Percentiles rank a stretch among this genome's conserved stretches.
Evolutionary conservation across 2,888 invertebrate genomes (phyloP).

Genomic region (Diarsia rubi): DNA sequence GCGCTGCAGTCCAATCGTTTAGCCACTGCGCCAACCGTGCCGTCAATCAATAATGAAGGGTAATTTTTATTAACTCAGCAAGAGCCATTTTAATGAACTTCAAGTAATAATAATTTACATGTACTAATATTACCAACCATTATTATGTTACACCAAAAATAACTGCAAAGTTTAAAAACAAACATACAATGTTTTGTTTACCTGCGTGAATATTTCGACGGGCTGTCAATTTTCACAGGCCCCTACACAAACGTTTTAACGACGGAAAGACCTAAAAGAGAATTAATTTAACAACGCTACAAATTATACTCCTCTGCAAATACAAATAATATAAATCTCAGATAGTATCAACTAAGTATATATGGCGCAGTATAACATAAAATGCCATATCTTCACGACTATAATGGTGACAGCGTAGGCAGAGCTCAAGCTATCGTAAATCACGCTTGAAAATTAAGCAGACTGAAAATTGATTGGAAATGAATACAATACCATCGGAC

Average conservation of each 20-base stretch:
- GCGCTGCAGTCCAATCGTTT: no score
- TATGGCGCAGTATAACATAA: neutral
- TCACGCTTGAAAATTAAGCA: slow-evolving; percentile 9
- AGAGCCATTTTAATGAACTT: neutral
- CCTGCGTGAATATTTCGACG: neutral
- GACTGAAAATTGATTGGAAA: neutral
- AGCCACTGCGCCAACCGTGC: no score
- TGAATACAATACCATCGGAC: neutral
- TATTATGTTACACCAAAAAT: neutral
- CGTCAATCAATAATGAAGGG: no score
- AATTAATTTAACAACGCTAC: neutral
- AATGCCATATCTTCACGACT: slow-evolving; percentile 16
- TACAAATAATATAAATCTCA: slow-evolving; percentile 1
- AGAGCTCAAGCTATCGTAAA: slow-evolving; percentile 1
- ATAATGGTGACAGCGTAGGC: neutral
- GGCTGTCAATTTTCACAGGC: neutral
- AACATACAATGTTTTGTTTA: no score
- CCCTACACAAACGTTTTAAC: neutral
- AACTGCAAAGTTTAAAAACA: no score
- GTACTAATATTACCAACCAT: no score
- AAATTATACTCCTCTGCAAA: neutral
- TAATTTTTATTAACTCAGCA: no score
- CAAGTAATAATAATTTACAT: no score
- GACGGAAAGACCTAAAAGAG: no score
- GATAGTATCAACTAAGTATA: slow-evolving; percentile 3